Evolutionary conservation across 2,113 vertebrate species (phyloP).

Genomic region (Chelonoidis abingdonii): DNA sequence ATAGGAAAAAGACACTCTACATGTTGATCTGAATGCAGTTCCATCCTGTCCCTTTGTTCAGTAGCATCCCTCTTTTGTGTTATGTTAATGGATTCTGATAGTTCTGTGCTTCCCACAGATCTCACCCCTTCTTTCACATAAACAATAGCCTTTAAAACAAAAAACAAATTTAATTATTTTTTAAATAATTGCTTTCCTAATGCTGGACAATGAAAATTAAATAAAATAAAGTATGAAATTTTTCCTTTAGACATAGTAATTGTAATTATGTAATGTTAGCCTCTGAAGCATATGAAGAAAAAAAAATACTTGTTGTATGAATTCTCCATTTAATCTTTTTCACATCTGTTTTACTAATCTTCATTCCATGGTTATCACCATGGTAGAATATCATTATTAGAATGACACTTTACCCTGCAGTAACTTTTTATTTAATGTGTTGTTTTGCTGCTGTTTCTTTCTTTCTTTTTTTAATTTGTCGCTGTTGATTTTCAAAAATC

Average conservation of each 20-base stretch:
- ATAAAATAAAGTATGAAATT: not conserved
- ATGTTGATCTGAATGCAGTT: not conserved
- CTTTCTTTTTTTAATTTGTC: not conserved
- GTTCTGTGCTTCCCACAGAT: not conserved
- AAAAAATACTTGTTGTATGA: not conserved
- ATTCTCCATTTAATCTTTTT: not conserved
- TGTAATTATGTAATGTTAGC: not conserved
- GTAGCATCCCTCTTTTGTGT: not conserved
- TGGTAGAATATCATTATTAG: not conserved
- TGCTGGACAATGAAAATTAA: not conserved
- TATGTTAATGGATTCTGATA: not conserved
- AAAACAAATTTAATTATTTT: not conserved
- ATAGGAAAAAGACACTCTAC: not conserved
- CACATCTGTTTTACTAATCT: not conserved
- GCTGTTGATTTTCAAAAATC: conserved; percentile 30
- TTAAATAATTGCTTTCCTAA: not conserved
- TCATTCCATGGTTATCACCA: not conserved
- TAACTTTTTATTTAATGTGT: not conserved
- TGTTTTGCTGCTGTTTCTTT: not conserved
- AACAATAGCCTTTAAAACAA: not conserved
- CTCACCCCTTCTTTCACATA: not conserved
- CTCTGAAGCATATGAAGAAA: not conserved
- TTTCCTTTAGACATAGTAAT: not conserved
- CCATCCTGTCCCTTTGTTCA: not conserved
- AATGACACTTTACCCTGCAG: not conserved